A percentile compares a stretch with the other conserved stretches of the same genome.
Evolutionary conservation across 1,140 invertebrate genomes (phyloP).

Genomic region (Plectus sambesii): DNA sequence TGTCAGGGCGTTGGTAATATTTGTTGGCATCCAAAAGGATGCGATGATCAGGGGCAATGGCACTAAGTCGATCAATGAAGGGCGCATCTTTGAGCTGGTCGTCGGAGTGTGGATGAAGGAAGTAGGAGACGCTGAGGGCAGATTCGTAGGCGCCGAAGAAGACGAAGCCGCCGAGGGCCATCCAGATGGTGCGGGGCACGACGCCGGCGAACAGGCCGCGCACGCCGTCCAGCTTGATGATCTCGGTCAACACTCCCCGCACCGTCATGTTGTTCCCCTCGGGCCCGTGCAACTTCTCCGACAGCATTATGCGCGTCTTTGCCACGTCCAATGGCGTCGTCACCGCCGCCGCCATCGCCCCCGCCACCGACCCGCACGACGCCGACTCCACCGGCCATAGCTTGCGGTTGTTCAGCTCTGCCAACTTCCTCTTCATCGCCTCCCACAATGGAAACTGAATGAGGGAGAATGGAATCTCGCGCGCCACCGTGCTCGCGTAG

Average conservation of each 20-base stretch:
- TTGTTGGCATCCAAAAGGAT: no score
- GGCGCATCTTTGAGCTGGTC: no score
- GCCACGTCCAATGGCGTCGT: slow-evolving; percentile 92
- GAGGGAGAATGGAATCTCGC: slow-evolving; percentile 87
- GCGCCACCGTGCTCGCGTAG: slow-evolving; percentile 70
- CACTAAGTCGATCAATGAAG: no score
- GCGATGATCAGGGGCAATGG: no score
- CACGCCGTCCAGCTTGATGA: slow-evolving; percentile 19
- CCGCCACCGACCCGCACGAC: slow-evolving; percentile 40
- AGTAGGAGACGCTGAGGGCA: no score
- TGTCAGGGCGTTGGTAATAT: no score
- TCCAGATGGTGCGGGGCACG: slow-evolving; percentile 66
- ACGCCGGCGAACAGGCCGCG: slow-evolving; percentile 74
- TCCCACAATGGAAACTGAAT: slow-evolving; percentile 94
- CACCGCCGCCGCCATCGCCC: slow-evolving; percentile 46
- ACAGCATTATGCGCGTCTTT: slow-evolving; percentile 89
- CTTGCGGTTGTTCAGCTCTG: slow-evolving; percentile 15
- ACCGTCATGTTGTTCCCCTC: slow-evolving; percentile 22
- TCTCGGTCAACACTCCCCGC: slow-evolving; percentile 36
- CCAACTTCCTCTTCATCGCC: slow-evolving; percentile 57
- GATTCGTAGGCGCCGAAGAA: slow-evolving; percentile 82
- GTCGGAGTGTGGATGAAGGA: no score
- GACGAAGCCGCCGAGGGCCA: slow-evolving; percentile 78
- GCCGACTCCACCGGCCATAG: slow-evolving; percentile 35
- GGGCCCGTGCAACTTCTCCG: slow-evolving; percentile 49